phyloP scores from a whole-genome alignment of 2,113 vertebrate genomes.

The Epinephelus fuscoguttatus region DNA sequence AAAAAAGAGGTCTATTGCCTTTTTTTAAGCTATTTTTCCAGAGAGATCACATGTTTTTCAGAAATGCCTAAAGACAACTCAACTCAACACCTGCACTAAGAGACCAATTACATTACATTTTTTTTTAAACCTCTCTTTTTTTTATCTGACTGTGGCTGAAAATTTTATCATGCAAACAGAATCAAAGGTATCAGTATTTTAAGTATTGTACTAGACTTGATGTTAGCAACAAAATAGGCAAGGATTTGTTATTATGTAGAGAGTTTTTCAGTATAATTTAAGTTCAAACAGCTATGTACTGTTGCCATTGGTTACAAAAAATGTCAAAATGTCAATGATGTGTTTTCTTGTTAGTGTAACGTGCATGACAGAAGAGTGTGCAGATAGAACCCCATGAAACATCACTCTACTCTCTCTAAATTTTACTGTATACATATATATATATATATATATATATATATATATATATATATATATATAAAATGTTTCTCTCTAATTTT shows the following conservation, averaged over 20 bases:
- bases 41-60: too few species aligned
- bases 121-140: too few species aligned
- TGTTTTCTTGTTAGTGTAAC: background rate
- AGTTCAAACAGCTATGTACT: background rate
- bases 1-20: too few species aligned
- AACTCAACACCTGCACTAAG: too few species aligned
- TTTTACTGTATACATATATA: constrained; percentile 2
- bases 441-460: background rate
- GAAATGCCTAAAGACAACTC: too few species aligned
- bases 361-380: background rate
- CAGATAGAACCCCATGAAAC: constrained; percentile 1
- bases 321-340: background rate
- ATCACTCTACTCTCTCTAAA: background rate
- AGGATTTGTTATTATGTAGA: background rate
- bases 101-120: too few species aligned
- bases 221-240: background rate
- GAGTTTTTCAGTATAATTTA: background rate
- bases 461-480: background rate
- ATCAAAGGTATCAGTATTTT: too few species aligned
- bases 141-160: too few species aligned
- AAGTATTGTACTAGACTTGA: background rate
- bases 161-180: too few species aligned
- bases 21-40: too few species aligned
- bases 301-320: constrained; percentile 21
- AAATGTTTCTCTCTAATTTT: background rate